These are phyloP conservation scores for Gallinago nigripennis DNA, from an alignment of 2,797 vertebrate genomes.

Conservation along the genomic window DNA sequence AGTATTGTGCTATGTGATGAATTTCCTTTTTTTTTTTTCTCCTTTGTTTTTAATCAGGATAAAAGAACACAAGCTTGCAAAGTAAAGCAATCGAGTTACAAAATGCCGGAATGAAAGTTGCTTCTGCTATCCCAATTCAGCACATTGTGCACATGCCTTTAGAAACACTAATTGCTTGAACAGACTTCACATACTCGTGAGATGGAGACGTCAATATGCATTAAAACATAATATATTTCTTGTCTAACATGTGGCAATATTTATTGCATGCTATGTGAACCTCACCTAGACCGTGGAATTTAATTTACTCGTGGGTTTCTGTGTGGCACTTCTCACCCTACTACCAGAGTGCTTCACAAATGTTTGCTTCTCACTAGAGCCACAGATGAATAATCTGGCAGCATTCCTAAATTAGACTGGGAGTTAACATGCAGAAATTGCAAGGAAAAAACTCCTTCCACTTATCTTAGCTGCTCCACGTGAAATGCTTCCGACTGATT, in stretches of 20 bases:
- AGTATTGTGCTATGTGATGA: not conserved
- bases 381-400: slow-evolving; percentile 12
- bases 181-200: not conserved
- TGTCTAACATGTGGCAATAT: not conserved
- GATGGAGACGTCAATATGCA: not conserved
- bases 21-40: not conserved
- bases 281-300: not conserved
- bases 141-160: not conserved
- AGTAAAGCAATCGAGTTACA: not conserved
- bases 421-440: not conserved
- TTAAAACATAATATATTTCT: not conserved
- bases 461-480: not conserved
- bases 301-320: not conserved
- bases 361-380: slow-evolving; percentile 26
- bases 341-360: not conserved
- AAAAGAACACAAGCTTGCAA: not conserved
- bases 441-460: not conserved
- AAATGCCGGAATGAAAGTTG: not conserved
- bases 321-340: not conserved
- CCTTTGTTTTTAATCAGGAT: not conserved
- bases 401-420: not conserved
- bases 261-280: not conserved
- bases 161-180: not conserved
- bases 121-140: not conserved
- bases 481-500: not conserved